phyloP scores from a whole-genome alignment of 2,888 invertebrate genomes.

The Drosophila mayaguana region DNA sequence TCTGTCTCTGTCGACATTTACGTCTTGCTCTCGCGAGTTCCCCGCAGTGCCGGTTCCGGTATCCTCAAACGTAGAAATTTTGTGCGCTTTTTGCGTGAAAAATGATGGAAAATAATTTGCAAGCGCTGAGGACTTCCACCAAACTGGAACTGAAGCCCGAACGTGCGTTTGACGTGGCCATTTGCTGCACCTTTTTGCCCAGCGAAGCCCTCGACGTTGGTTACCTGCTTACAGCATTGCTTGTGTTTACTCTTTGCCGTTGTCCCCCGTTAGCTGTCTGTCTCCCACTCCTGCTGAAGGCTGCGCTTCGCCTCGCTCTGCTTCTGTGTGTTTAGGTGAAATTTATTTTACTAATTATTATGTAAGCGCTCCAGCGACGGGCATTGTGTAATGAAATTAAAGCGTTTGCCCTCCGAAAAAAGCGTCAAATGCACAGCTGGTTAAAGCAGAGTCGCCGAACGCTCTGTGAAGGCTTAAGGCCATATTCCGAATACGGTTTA shows the following conservation, averaged over 20 bases:
- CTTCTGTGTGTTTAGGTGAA: slow-evolving; percentile 71
- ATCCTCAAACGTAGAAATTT: slow-evolving; percentile 52
- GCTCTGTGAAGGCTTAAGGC: not conserved
- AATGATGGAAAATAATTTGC: slow-evolving; percentile 79
- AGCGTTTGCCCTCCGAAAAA: slow-evolving; percentile 41
- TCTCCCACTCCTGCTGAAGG: not conserved
- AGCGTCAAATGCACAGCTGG: slow-evolving; percentile 2
- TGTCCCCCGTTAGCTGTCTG: slow-evolving; percentile 1
- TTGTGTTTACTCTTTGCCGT: slow-evolving; percentile 49
- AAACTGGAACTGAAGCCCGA: slow-evolving; percentile 62
- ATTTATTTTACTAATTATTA: slow-evolving; percentile 80
- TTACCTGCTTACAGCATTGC: slow-evolving; percentile 22
- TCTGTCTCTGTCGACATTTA: slow-evolving; percentile 26
- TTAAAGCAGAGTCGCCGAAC: slow-evolving; percentile 1
- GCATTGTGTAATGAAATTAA: slow-evolving; percentile 70
- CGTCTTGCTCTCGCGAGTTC: slow-evolving; percentile 7
- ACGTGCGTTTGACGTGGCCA: slow-evolving; percentile 74
- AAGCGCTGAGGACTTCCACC: slow-evolving; percentile 50
- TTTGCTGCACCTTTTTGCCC: slow-evolving; percentile 62
- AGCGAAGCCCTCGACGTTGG: slow-evolving; percentile 11
- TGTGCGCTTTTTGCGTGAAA: slow-evolving; percentile 73
- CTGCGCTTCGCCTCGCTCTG: not conserved
- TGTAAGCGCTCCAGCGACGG: slow-evolving; percentile 63
- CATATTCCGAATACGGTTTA: not conserved
- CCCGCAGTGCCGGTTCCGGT: slow-evolving; percentile 7